Base-by-base conservation (phyloP, 1,140 invertebrate species). In the Leptopilina clavipes region DNA sequence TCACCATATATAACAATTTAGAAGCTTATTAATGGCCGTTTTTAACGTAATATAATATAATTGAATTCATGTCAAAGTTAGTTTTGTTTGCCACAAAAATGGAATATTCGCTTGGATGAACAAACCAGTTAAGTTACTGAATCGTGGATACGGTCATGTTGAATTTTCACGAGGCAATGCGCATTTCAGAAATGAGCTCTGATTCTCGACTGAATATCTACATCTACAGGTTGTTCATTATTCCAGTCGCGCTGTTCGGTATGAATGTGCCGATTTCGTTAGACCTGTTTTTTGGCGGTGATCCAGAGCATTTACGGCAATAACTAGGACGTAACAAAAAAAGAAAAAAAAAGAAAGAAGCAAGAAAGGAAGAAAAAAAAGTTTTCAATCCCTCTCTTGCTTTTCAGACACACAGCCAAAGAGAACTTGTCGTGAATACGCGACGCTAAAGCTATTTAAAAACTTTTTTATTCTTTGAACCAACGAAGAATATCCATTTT, bases 191-290 rank as follows among this genome's bases (percentile, higher is more conserved):
- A 65, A 65, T 65, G 72, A 73, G 44, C 72, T 45, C 37, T 73
- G 48, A 73, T 73, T 73, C 25, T 52, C 72, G 25, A 37, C 45
- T 37, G 72, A 72, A 48, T 72, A 72, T 72, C 43, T 85, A 84
- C 79, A 86, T 85, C 87, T 84, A 88, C 86, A 88, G 85, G 87
- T 87, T 86, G 86, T 83, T 86, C 85, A 84, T 86, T 86, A 82
- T 84, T 82, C 78, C 81, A 74, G 56, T 76, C 78, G 80, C 76
- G 82, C 75, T 84, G 76, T 82, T 85, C 78, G 73, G 75, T 83
- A 86, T 81, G 82, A 87, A 86, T 80, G 80, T 83, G 81, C 82
- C 85, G 79, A 87, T 87, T 87, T 87, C 81, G 83, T 87, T 85
- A 84, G 79, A 78, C 75, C 79, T 70, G 76, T 71, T 81, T 43